Base-by-base conservation (phyloP, 2,113 vertebrate genomes). In the Phaethon lepturus region DNA sequence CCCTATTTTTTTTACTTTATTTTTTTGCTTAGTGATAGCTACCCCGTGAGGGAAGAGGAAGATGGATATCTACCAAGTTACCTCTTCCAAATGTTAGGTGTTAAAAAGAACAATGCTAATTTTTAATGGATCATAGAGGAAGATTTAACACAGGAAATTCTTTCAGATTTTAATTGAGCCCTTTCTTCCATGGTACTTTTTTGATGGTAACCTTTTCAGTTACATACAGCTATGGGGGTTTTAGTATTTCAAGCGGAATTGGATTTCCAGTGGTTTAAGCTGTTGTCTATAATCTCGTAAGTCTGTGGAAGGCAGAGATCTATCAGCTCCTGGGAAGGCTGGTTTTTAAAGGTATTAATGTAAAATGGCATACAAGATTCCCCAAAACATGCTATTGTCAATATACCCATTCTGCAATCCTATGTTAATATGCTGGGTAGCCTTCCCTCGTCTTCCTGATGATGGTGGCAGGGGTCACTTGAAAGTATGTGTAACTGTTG, bases 311-410 rank as follows among this genome's bases (percentile, higher is more conserved):
- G 33, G 49, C 13, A 67, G 35, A 47, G 35, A 19, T 33, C 0
- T 6, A 17, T 35, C 42, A 49, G 64, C 40, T 62, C 13, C 17
- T 42, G 7, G 10, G 9, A 77, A 56, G 25, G 82, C 42, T 77
- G 23, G 0, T 13, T 33, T 80, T 69, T 84, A 38, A 8, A 38
- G 13, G 15, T 47, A 29, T 38, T 44, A 58, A 45, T 35, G 42
- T 24, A 49, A 23, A 85, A 49, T 4, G 11, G 7, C 1, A 0
- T 38, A 11, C 0, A 1, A 55, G 53, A 18, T 17, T 56, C 40
- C 28, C 56, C 17, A 4, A 20, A 58, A n/a, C 4, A 5, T 7
- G 7, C 9, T n/a, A 17, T 8, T 86, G 40, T 38, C 8, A 62
- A 3, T 9, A 25, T 2, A 42, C 5, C 11, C 8, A 3, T 20